Base-by-base conservation (phyloP, 2,888 invertebrate genomes). In the Aplocera efformata region DNA sequence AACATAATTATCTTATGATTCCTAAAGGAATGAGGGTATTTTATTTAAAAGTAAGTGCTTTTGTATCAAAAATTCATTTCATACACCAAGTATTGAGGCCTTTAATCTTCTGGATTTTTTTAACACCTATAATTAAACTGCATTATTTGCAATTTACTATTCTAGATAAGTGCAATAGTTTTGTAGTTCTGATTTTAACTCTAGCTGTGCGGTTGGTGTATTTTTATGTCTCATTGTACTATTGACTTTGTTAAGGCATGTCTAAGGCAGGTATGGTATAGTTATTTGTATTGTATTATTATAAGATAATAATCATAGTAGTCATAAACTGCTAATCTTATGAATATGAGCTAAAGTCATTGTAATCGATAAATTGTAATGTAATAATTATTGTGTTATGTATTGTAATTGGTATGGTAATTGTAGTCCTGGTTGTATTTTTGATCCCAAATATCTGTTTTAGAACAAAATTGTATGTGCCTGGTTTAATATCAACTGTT, bases 341-440 rank as follows among this genome's bases (percentile, higher is more conserved):
- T 88, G 88, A 88, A 80, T 76, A 78, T 72, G 86, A 86, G 86
- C 86, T 88, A 69, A 75, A 75, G 71, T 60, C 37, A 53, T 55
- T 59, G 20, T 49, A 49, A 50, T 41, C 39, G 36, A 10, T 51
- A 48, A 51, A 17, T 17, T 17, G 40, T 42, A 43, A 42, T 42
- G 35, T 50, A 40, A 24, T 29, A 17, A 10, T 31, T 38, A 41
- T 35, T 47, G 33, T 34, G 24, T 13, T 24, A 36, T 27, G 22
- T 37, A 45, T 10, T 50, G 50, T 53, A 43, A 54, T 58, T 46
- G 50, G 54, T 58, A 54, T 53, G 42, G 30, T 53, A 60, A 34
- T 36, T 42, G 42, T 44, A 56, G 27, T 11, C 42, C 42, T 8
- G 13, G 21, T 42, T 59, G 42, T 50, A 51, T 54, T 42, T 37